Percentiles rank a stretch among this genome's conserved stretches.
Evolutionary conservation across 1,140 invertebrate genomes (phyloP).

Genomic region (Lepidurus arcticus): DNA sequence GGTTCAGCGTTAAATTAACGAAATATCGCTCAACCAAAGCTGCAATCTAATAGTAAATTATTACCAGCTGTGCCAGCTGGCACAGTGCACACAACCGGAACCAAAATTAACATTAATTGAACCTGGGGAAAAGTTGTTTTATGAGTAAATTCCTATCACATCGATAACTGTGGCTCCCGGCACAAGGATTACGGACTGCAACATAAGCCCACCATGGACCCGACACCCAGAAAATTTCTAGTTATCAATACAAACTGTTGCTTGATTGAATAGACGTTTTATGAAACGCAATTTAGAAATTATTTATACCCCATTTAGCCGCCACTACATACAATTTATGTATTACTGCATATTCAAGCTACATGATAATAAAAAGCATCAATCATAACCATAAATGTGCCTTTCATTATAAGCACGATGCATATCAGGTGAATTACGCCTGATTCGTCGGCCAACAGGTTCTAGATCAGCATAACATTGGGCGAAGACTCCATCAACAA

Average conservation of each 20-base stretch:
- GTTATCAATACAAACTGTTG: no score
- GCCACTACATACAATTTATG: not conserved
- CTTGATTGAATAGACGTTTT: no score
- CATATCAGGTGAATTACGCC: conserved; percentile 70
- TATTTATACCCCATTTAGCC: not conserved
- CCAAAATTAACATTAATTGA: not conserved
- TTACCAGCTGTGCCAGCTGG: not conserved
- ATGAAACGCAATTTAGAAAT: no score
- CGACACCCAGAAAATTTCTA: no score
- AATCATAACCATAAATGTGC: conserved; percentile 68
- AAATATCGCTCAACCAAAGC: no score
- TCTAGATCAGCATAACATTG: conserved; percentile 91
- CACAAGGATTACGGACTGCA: no score
- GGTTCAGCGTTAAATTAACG: no score
- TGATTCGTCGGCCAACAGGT: conserved; percentile 76
- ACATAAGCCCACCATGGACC: no score
- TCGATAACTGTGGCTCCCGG: no score
- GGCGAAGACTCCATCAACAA: conserved; percentile 81
- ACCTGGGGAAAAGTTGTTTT: not conserved
- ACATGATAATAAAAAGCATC: not conserved
- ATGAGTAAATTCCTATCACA: no score
- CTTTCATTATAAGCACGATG: conserved; percentile 68
- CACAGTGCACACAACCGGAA: not conserved
- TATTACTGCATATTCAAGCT: not conserved
- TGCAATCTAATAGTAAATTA: not conserved